Evolutionary conservation across 2,888 invertebrate genomes (phyloP).

Genomic region (Campaea margaritaria): DNA sequence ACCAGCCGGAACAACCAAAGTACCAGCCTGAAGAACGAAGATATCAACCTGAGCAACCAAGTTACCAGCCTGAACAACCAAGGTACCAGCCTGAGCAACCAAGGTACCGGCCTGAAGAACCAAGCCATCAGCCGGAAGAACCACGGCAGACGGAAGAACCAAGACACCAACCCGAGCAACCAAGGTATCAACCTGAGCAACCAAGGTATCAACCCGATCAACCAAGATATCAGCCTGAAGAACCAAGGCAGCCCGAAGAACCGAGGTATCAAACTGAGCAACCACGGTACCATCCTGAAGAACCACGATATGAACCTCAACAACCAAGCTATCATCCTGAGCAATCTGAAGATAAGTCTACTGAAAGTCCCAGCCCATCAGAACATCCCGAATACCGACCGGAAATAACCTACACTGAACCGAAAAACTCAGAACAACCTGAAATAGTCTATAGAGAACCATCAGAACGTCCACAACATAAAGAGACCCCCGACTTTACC

Average conservation of each 20-base stretch:
- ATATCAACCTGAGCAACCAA: conserved; percentile 30
- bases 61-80: conserved; percentile 30
- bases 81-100: conserved; percentile 32
- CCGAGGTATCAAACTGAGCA: conserved; percentile 31
- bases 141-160: conserved; percentile 16
- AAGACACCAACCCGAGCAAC: conserved; percentile 3
- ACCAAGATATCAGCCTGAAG: conserved; percentile 6
- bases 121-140: conserved; percentile 31
- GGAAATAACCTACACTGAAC: conserved; percentile 36
- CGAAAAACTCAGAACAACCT: conserved; percentile 33
- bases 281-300: conserved; percentile 13
- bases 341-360: background rate
- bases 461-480: conserved; percentile 31
- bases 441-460: conserved; percentile 37
- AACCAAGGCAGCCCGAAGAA: conserved; percentile 11
- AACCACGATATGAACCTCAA: background rate
- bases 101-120: conserved; percentile 28
- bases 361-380: conserved; percentile 2
- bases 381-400: conserved; percentile 15
- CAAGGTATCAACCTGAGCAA: no score
- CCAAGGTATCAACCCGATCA: background rate
- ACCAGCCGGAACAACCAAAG: conserved; percentile 9
- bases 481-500: conserved; percentile 32
- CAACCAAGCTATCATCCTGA: no score
- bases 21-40: conserved; percentile 3